Percentiles rank a stretch among this genome's conserved stretches.
Conservation (phyloP, 1,140 invertebrate genomes). For the Planococcus citri region DNA sequence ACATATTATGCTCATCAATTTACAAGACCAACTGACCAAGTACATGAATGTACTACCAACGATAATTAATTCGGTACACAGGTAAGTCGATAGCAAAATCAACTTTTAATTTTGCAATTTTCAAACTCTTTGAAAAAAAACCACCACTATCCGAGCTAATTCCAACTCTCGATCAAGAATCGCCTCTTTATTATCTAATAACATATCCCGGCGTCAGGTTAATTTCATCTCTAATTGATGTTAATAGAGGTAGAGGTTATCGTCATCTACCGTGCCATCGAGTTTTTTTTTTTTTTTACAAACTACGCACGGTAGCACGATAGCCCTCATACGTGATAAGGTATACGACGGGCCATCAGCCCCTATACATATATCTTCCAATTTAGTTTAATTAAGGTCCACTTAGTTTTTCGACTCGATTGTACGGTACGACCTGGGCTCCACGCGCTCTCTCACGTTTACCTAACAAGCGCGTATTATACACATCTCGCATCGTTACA, state of each 20-base stretch:
- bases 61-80: too few species aligned
- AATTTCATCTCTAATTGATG: conserved; percentile 13
- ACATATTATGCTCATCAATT: too few species aligned
- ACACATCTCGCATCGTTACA: neutral
- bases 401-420: conserved; percentile 11
- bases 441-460: neutral
- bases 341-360: neutral
- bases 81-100: too few species aligned
- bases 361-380: conserved; percentile 18
- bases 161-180: too few species aligned
- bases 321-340: conserved; percentile 13
- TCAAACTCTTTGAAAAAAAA: too few species aligned
- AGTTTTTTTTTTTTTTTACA: neutral
- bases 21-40: too few species aligned
- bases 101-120: too few species aligned
- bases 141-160: too few species aligned
- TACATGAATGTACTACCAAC: too few species aligned
- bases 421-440: conserved; percentile 1
- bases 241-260: conserved; percentile 17
- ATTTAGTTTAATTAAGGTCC: conserved; percentile 18
- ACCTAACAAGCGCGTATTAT: conserved; percentile 4
- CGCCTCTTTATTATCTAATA: neutral
- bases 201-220: conserved; percentile 11
- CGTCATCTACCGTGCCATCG: neutral
- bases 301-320: neutral